A percentile compares a stretch with the other conserved stretches of the same genome.
phyloP scores from a whole-genome alignment of 2,888 invertebrate genomes.

The Rhopalosiphum nymphaeae region DNA sequence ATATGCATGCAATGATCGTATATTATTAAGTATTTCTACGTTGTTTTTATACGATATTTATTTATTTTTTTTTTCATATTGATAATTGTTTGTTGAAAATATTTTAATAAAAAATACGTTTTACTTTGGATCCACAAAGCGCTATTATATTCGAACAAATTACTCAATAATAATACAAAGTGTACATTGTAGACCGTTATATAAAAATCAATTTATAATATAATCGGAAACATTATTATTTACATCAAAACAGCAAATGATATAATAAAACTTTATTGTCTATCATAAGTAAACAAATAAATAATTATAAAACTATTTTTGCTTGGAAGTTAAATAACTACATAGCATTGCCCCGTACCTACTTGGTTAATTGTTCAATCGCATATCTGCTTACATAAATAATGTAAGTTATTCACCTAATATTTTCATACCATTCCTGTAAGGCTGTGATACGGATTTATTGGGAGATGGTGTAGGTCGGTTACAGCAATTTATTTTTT shows the following conservation, averaged over 20 bases:
- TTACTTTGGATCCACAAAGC: neutral
- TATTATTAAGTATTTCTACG: neutral
- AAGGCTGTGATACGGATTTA: neutral
- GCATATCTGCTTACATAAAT: neutral
- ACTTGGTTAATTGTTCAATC: neutral
- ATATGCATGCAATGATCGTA: neutral
- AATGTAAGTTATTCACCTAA: neutral
- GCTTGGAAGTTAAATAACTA: neutral
- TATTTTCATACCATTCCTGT: neutral
- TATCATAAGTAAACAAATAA: neutral
- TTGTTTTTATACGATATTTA: neutral
- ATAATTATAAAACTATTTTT: neutral
- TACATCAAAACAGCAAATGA: neutral
- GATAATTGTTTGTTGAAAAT: neutral
- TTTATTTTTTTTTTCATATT: neutral
- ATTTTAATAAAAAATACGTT: neutral
- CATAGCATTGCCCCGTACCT: neutral
- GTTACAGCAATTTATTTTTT: constrained; percentile 12
- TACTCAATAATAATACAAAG: neutral
- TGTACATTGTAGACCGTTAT: neutral
- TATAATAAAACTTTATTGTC: neutral
- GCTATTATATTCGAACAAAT: neutral
- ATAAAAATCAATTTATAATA: neutral
- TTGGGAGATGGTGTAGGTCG: neutral
- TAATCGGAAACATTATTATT: neutral